These are phyloP conservation scores for Otolemur garnettii DNA, from an alignment of 2,113 vertebrate genomes.

Conservation along the genomic window DNA sequence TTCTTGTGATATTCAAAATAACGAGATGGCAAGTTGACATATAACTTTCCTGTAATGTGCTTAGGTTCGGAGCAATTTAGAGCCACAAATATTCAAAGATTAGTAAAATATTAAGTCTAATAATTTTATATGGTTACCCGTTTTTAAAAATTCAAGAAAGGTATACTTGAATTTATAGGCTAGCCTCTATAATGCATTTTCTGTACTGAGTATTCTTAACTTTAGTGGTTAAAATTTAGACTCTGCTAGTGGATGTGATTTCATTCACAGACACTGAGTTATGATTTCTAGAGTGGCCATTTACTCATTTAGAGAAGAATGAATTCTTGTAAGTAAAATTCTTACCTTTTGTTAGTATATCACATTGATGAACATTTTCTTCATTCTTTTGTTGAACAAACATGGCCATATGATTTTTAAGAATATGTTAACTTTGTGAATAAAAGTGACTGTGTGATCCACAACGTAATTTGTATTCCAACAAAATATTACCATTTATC, in stretches of 20 bases:
- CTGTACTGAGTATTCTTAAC: background rate
- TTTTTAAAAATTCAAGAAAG: background rate
- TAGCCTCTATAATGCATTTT: background rate
- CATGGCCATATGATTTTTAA: background rate
- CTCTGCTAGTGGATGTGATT: conserved; percentile 19
- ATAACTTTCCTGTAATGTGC: background rate
- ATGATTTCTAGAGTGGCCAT: background rate
- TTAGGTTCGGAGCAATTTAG: background rate
- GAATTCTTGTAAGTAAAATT: background rate
- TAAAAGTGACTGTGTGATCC: conserved; percentile 19
- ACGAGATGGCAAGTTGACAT: background rate
- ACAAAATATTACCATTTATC: conserved; percentile 19
- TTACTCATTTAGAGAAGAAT: background rate
- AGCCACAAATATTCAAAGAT: background rate
- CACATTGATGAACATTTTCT: background rate
- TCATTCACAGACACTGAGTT: conserved; percentile 25
- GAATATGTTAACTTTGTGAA: conserved; percentile 42
- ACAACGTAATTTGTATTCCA: conserved; percentile 11
- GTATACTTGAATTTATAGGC: background rate
- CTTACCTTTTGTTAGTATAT: background rate
- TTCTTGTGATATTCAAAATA: background rate
- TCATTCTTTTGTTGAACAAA: background rate
- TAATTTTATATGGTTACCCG: background rate
- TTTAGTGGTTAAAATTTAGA: conserved; percentile 11
- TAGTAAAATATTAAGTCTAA: conserved; percentile 17